Base-by-base conservation (phyloP, 2,113 vertebrate genomes). In the Limanda limanda region DNA sequence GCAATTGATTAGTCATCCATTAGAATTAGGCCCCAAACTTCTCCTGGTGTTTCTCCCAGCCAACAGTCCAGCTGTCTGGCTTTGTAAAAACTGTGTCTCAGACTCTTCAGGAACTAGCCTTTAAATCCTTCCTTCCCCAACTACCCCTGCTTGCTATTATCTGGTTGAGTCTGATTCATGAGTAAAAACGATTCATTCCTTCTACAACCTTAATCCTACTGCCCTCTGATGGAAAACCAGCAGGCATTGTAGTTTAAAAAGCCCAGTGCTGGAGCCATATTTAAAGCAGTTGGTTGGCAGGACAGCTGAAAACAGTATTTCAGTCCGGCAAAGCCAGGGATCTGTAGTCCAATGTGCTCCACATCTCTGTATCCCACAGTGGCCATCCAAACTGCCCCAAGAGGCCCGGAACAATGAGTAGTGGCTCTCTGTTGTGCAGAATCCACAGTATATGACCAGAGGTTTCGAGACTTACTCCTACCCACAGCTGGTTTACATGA, bases 11-110 rank as follows among this genome's bases (percentile, higher is more conserved):
- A 68, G 60, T 83, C 35, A 40, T 21, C 37, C 61, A 24, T 63
- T 68, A 79, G 62, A 72, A 69, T 60, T 42, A 69, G 68, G 68
- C 56, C 66, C 68, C 40, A 25, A 24, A 64, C 66, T 83, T 67
- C 77, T 76, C 67, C 70, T 69, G 65, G 79, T 63, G 72, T 78
- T 76, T 78, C 83, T 88, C 79, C 77, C 76, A 79, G 89, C 91
- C 92, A 93, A 87, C 92, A 94, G 93, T 91, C 92, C 93, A 92
- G 92, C 92, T 94, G 92, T 92, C 86, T 88, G 89, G 87, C 90
- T 87, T 77, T 71, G 82, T 63, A 72, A 84, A 84, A 76, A 81
- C 77, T 54, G 56, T 40, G 62, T 86, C 66, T 71, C 70, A 66
- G 66, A 76, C 60, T 75, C 68, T 79, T 68, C 65, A 76, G 79